Base-by-base conservation (phyloP, 2,888 invertebrate species). In the Thymelicus acteon region DNA sequence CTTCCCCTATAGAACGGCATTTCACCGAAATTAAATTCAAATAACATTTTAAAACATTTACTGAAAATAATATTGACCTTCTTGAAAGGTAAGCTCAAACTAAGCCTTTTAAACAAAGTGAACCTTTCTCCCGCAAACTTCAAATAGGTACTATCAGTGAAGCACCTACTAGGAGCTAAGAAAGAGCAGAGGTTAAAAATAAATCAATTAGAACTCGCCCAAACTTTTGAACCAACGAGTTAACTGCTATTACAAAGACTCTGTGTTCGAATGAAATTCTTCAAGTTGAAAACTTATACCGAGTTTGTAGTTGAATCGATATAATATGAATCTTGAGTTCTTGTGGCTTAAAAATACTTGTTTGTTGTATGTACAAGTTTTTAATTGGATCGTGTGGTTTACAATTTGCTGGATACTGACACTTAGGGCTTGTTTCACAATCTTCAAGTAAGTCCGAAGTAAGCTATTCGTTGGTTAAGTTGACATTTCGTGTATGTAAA, bases 221-320 rank as follows among this genome's bases (percentile, higher is more conserved):
- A 72, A 74, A 77, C 68, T 75, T 67, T 72, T 54, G 63, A 67
- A 72, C 73, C 69, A 75, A 74, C 72, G 73, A 73, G 75, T 76
- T 75, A 76, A 75, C 75, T 71, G 67, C 73, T 73, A 72, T 76
- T 74, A 74, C 75, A 73, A 69, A 74, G 74, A 77, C 73, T 76
- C 72, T 71, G 62, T 72, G 73, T 76, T 74, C 71, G 77, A 79
- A 77, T 76, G 73, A 77, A 79, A 79, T 78, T 78, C 77, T 69
- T 62, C 40, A 75, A 75, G 75, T 77, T 77, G 60, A 63, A 69
- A 72, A 54, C 57, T 62, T 39, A 66, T 19, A 40, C 61, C 57
- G n/a, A 60, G 71, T 62, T 67, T 71, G 47, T 47, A 47, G 39
- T 47, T 54, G 40, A 66, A 71, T 52, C 60, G 47, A 66, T 57